phyloP scores from a whole-genome alignment of 2,113 vertebrate species.

The Camelus bactrianus region DNA sequence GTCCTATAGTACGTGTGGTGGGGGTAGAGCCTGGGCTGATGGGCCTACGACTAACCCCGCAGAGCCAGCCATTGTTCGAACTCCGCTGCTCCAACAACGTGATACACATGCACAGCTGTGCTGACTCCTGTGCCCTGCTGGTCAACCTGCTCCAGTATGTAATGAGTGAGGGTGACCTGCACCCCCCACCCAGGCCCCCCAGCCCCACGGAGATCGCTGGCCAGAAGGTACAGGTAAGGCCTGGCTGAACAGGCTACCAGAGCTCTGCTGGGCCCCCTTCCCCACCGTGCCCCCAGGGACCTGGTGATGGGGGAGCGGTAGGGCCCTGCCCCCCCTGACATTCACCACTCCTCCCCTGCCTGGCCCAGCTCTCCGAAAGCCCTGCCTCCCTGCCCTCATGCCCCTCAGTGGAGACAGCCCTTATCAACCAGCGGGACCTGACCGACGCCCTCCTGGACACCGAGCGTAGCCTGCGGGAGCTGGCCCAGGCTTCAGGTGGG shows the following conservation, averaged over 20 bases:
- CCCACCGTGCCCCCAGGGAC: not conserved
- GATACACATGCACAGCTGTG: conserved; percentile 94
- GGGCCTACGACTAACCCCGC: not conserved
- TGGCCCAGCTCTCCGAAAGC: conserved; percentile 90
- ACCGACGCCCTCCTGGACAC: conserved; percentile 94
- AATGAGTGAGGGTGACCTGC: conserved; percentile 92
- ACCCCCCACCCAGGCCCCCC: conserved; percentile 91
- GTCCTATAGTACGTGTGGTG: no score
- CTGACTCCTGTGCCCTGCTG: conserved; percentile 94
- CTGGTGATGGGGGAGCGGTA: not conserved
- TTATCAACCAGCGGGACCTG: conserved; percentile 95
- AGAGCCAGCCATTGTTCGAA: conserved; percentile 95
- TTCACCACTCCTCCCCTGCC: not conserved
- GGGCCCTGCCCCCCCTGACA: not conserved
- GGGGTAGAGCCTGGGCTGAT: not conserved
- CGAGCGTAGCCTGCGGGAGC: conserved; percentile 88
- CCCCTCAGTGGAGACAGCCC: conserved; percentile 92
- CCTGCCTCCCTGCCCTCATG: conserved; percentile 89
- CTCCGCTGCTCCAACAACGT: conserved; percentile 96
- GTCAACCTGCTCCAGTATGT: conserved; percentile 94
- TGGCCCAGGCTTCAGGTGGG: conserved; percentile 86
- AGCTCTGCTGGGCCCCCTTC: conserved; percentile 4
- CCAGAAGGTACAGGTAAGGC: conserved; percentile 92
- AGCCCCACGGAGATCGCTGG: conserved; percentile 95
- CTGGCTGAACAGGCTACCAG: not conserved